phyloP scores from a whole-genome alignment of 2,888 invertebrate species.

The Sminthurinus aureus region DNA sequence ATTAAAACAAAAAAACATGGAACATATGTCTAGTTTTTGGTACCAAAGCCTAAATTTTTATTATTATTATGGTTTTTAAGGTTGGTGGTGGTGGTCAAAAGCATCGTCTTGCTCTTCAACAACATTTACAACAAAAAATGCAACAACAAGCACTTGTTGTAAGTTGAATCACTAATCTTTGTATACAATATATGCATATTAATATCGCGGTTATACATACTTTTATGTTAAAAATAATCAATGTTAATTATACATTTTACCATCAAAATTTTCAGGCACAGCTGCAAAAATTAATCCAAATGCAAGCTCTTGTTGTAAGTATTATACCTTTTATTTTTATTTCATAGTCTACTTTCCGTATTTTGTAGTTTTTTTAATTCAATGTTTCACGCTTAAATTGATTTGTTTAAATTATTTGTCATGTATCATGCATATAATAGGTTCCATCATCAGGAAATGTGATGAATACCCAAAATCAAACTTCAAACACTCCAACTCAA shows the following conservation, averaged over 20 bases:
- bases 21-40: background rate
- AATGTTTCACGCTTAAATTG: no score
- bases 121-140: constrained; percentile 75
- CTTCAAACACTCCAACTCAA: constrained; percentile 26
- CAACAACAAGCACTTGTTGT: constrained; percentile 67
- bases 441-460: background rate
- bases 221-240: no score
- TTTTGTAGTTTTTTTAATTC: background rate
- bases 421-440: no score
- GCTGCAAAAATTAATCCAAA: constrained; percentile 63
- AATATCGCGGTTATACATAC: no score
- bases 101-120: constrained; percentile 66
- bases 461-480: background rate
- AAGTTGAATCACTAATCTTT: no score
- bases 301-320: constrained; percentile 60
- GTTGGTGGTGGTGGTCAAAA: constrained; percentile 51
- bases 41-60: constrained; percentile 4
- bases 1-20: no score
- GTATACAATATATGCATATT: no score
- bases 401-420: no score
- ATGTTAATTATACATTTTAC: no score
- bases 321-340: background rate
- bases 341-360: background rate
- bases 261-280: constrained; percentile 60
- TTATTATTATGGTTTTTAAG: constrained; percentile 25